Percentiles rank a stretch among this genome's conserved stretches.
These are phyloP conservation scores for Daphoenositta chrysoptera DNA, from an alignment of 2,113 vertebrate genomes.

Conservation along the genomic window DNA sequence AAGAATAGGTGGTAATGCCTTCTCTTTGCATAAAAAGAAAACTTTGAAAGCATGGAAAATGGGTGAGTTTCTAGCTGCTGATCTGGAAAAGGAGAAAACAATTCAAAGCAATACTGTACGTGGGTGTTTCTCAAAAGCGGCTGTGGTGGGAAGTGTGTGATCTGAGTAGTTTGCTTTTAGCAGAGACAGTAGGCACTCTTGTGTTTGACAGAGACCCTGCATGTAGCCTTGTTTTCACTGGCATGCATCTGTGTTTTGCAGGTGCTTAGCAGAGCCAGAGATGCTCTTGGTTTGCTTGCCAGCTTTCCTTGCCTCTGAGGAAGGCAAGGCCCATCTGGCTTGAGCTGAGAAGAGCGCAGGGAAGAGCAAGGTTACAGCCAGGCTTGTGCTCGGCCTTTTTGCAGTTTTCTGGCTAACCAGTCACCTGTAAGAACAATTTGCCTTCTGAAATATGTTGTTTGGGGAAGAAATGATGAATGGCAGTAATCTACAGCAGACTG, in stretches of 20 bases:
- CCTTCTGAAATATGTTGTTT: neutral
- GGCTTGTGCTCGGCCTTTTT: neutral
- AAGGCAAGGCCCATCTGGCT: neutral
- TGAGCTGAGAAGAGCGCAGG: neutral
- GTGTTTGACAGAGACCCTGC: neutral
- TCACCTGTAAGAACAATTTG: neutral
- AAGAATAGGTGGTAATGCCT: slow-evolving; percentile 48
- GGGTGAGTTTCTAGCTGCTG: neutral
- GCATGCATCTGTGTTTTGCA: neutral
- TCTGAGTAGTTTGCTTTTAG: slow-evolving; percentile 15
- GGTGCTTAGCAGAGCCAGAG: neutral
- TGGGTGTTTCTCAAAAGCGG: slow-evolving; percentile 12
- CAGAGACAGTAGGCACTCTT: neutral
- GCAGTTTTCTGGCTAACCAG: neutral
- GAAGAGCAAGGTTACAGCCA: neutral
- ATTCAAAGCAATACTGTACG: slow-evolving; percentile 18
- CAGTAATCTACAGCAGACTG: neutral
- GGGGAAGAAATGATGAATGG: neutral
- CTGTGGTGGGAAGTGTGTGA: slow-evolving; percentile 17
- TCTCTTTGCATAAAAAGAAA: slow-evolving; percentile 15
- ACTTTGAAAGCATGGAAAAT: slow-evolving; percentile 41
- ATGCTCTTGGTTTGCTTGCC: neutral
- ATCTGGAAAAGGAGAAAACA: slow-evolving; percentile 39
- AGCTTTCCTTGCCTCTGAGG: neutral
- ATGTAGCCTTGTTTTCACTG: neutral